These are phyloP conservation scores for Heterodera schachtii DNA, from an alignment of 1,140 invertebrate genomes.

Conservation along the genomic window DNA sequence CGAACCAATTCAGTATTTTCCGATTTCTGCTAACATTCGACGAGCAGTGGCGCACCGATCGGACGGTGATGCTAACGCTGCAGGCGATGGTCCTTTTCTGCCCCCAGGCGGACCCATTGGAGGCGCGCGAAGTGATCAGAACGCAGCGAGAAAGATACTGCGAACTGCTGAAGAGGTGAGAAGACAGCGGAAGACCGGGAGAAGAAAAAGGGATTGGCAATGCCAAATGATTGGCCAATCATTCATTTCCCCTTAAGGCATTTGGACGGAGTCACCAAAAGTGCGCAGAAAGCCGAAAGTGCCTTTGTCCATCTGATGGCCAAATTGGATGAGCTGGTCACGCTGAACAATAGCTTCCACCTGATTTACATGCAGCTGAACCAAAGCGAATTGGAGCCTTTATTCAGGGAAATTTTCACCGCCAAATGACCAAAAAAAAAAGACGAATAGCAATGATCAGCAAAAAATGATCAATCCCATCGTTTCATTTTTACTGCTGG, in stretches of 20 bases:
- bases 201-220: no score
- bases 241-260: neutral
- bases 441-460: neutral
- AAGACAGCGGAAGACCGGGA: neutral
- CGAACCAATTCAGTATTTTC: neutral
- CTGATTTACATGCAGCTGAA: neutral
- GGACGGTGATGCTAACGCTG: slow-evolving; percentile 12
- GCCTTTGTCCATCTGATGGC: slow-evolving; percentile 11
- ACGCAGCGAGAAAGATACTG: neutral
- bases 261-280: slow-evolving; percentile 1
- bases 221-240: no score
- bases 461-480: neutral
- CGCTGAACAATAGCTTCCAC: slow-evolving; percentile 3
- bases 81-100: slow-evolving; percentile 9
- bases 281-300: neutral
- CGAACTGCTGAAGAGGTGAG: neutral
- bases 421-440: neutral
- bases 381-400: slow-evolving; percentile 16
- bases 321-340: slow-evolving; percentile 15
- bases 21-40: slow-evolving; percentile 4
- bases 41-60: slow-evolving; percentile 15
- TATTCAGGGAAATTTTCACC: slow-evolving; percentile 15
- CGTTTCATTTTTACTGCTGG: no score
- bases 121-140: neutral
- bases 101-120: neutral